These are phyloP conservation scores for Otis tarda DNA, from an alignment of 2,113 vertebrate genomes.

Conservation along the genomic window DNA sequence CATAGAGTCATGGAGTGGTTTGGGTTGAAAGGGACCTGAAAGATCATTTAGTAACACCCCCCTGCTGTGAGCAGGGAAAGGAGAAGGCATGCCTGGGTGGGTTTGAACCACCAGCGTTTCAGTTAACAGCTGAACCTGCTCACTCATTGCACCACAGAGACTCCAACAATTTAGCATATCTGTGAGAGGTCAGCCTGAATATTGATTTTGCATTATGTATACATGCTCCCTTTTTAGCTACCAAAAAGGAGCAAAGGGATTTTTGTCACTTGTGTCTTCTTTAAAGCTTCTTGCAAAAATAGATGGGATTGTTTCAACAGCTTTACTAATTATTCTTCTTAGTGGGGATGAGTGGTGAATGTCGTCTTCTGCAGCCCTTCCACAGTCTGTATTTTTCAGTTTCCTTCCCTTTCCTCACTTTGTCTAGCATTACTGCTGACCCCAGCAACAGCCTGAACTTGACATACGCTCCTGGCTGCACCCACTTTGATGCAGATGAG, in stretches of 20 bases:
- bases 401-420: background rate
- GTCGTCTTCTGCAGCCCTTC: background rate
- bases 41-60: too few relatives aligned
- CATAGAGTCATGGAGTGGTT: too few relatives aligned
- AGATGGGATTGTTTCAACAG: background rate
- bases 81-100: slow-evolving; percentile 68
- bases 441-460: background rate
- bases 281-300: background rate
- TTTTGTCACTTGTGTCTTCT: background rate
- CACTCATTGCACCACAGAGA: slow-evolving; percentile 82
- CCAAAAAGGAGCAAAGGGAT: background rate
- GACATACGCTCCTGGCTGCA: background rate
- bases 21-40: too few relatives aligned
- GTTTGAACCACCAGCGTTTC: slow-evolving; percentile 85
- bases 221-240: background rate
- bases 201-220: background rate
- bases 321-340: background rate
- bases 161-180: background rate
- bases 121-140: slow-evolving; percentile 83
- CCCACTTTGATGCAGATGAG: background rate
- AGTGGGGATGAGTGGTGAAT: background rate
- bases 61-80: too few relatives aligned
- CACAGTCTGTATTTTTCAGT: background rate
- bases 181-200: background rate
- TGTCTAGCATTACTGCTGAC: background rate